Evolutionary conservation across 2,888 invertebrate species (phyloP).

Genomic region (Apamea crenata): DNA sequence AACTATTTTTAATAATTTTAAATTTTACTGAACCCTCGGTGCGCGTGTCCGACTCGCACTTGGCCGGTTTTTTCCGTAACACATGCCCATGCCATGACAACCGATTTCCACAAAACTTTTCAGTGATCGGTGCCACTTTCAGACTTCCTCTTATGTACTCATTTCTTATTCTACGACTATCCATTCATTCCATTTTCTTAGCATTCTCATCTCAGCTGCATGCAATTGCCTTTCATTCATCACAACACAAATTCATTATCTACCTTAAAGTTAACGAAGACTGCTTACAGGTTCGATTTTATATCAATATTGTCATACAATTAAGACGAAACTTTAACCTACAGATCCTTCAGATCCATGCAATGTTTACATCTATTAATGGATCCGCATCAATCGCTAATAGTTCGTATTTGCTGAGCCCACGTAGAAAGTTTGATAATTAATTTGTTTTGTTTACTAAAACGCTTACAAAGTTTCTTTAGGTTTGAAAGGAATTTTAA

Average conservation of each 20-base stretch:
- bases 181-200: no score
- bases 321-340: conserved; percentile 40
- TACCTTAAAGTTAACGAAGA: conserved; percentile 3
- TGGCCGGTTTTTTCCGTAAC: no score
- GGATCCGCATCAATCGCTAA: conserved; percentile 26
- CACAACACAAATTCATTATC: background rate
- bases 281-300: conserved; percentile 29
- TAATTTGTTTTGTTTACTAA: conserved; percentile 31
- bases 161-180: no score
- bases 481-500: background rate
- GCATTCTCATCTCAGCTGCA: no score
- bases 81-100: no score
- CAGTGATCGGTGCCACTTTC: no score
- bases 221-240: no score
- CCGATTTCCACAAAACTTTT: no score
- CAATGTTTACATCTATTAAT: conserved; percentile 45
- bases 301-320: conserved; percentile 60
- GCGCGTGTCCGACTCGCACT: no score
- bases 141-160: no score
- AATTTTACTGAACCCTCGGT: no score
- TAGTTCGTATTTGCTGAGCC: conserved; percentile 35
- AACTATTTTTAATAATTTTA: no score
- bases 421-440: conserved; percentile 35
- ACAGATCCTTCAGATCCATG: conserved; percentile 21
- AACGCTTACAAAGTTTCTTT: conserved; percentile 1